These are phyloP conservation scores for Euleptes europaea DNA, from an alignment of 2,113 vertebrate species.

Conservation along the genomic window DNA sequence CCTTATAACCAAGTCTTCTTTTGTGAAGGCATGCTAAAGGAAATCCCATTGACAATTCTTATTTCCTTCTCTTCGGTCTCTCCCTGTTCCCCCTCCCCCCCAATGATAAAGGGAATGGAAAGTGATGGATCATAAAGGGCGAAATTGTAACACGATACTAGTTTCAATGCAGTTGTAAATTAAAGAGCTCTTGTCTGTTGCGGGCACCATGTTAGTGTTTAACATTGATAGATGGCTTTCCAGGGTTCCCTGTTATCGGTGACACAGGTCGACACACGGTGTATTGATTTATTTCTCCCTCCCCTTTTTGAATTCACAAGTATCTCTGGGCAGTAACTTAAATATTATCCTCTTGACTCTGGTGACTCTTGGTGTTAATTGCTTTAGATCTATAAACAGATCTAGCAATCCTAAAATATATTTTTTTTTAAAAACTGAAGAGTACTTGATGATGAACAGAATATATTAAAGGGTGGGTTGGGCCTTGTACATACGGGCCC, in stretches of 20 bases:
- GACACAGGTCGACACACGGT: slow-evolving; percentile 49
- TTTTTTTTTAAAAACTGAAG: slow-evolving; percentile 51
- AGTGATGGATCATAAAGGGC: slow-evolving; percentile 56
- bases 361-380: slow-evolving; percentile 69
- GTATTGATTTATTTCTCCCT: slow-evolving; percentile 43
- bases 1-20: slow-evolving; percentile 36
- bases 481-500: slow-evolving; percentile 42
- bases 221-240: slow-evolving; percentile 59
- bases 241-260: slow-evolving; percentile 56
- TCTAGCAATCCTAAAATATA: slow-evolving; percentile 57
- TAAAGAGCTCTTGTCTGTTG: slow-evolving; percentile 54
- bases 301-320: slow-evolving; percentile 63
- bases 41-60: slow-evolving; percentile 65
- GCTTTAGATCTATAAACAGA: slow-evolving; percentile 58
- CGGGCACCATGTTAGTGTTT: slow-evolving; percentile 45
- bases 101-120: slow-evolving; percentile 36
- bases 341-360: slow-evolving; percentile 61
- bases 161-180: slow-evolving; percentile 55
- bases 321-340: slow-evolving; percentile 70
- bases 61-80: slow-evolving; percentile 41
- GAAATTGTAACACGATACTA: slow-evolving; percentile 38
- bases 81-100: slow-evolving; percentile 19
- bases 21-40: slow-evolving; percentile 52
- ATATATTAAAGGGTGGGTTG: slow-evolving; percentile 53
- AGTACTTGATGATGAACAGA: slow-evolving; percentile 61